Evolutionary conservation across 2,888 invertebrate species (phyloP).

Genomic region (Agriopis aurantiaria): DNA sequence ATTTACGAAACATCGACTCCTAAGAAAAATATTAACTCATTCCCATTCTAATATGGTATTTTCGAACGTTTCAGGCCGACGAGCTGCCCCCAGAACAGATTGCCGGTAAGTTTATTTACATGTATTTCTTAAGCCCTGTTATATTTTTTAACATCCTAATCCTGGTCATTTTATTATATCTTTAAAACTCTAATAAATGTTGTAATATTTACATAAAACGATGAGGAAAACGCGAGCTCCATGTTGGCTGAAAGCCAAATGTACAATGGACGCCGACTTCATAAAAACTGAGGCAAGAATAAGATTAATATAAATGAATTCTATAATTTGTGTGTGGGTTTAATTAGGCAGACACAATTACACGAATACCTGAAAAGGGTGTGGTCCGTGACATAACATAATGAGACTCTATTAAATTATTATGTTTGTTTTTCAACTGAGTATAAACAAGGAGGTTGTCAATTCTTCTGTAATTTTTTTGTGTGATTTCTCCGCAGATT

Average conservation of each 20-base stretch:
- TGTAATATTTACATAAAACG: constrained; percentile 60
- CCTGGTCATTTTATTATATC: constrained; percentile 46
- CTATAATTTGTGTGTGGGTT: constrained; percentile 59
- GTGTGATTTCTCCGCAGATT: neutral
- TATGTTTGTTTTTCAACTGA: too few relatives aligned
- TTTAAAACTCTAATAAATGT: constrained; percentile 54
- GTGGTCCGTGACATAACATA: constrained; percentile 49
- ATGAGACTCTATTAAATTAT: neutral
- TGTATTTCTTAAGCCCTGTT: neutral
- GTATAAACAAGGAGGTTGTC: too few relatives aligned
- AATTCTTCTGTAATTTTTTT: neutral
- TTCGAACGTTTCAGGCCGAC: constrained; percentile 89
- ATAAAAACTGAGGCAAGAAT: constrained; percentile 62
- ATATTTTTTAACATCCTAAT: constrained; percentile 19
- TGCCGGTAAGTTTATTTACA: constrained; percentile 89
- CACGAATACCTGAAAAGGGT: constrained; percentile 56
- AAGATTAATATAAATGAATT: constrained; percentile 57
- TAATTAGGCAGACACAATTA: constrained; percentile 69
- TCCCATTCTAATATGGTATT: neutral
- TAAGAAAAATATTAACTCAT: too few relatives aligned
- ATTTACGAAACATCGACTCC: too few relatives aligned
- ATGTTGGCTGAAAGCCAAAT: constrained; percentile 68
- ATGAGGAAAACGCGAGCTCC: constrained; percentile 64
- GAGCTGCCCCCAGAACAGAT: constrained; percentile 97
- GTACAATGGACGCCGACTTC: constrained; percentile 67